Evolutionary conservation across 2,113 vertebrate genomes (phyloP), one percentile per base, ranked within the genome.

Genomic region (Anser brachyrhynchus): DNA sequence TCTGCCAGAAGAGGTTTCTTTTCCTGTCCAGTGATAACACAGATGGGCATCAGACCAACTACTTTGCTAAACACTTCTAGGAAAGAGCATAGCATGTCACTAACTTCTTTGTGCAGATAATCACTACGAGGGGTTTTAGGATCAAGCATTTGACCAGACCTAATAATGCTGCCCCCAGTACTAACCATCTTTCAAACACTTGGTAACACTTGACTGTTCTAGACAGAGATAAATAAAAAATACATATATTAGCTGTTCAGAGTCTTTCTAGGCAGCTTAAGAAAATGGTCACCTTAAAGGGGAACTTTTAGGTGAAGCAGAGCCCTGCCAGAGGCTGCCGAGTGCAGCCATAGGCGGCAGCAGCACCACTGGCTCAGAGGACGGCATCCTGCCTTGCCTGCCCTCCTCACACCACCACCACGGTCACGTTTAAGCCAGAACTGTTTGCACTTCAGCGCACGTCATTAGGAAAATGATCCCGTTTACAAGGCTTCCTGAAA

Each of bases 281-380:
- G 41, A 13, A 17, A 55, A 58, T 52, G 1, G 3, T 26, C 25
- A 52, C 12, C 35, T 78, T 17, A 16, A 52, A 49, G 21, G 17
- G 62, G 29, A 17, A 65, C 37, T 41, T 28, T 4, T 18, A 26
- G 37, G 15, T 39, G 37, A 28, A 39, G 15, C 25, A 26, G 15
- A 3, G 9, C 35, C 23, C 25, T 39, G 39, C 2, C n/a, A 21
- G 28, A 55, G 31, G 23, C 55, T 33, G 55, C 2, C 23, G 23
- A 52, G 51, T 7, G 51, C 51, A 52, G 51, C 51, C 51, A 25
- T 7, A 6, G 23, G 51, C 0, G 3, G 12, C 0, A 0, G 67
- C 72, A 74, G 59, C n/a, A 59, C 43, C 51, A 10, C 15, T 29
- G 2, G 0, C 35, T 46, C 10, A 14, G 15, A 74, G 52, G 33